Evolutionary conservation across 2,113 vertebrate species (phyloP).

Genomic region (Donacobius atricapilla): DNA sequence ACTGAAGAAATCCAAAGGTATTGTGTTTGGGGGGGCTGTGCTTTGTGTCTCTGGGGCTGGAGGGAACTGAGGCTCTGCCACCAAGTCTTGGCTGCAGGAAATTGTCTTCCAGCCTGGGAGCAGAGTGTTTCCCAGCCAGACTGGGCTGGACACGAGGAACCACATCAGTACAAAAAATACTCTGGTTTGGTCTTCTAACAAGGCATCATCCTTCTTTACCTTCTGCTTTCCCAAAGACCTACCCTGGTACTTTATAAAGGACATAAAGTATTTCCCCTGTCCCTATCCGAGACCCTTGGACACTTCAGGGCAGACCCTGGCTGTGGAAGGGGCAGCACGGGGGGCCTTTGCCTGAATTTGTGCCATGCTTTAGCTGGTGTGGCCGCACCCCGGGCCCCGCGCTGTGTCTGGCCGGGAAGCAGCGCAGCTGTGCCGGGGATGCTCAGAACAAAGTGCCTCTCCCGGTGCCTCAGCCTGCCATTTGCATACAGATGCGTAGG

Average conservation of each 20-base stretch:
- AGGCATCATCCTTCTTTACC: not conserved
- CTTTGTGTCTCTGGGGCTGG: not conserved
- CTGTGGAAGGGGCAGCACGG: not conserved
- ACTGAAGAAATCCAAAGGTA: not conserved
- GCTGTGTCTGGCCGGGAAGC: not conserved
- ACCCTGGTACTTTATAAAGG: rapidly evolving
- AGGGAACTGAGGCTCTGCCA: not conserved
- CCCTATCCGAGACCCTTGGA: not conserved
- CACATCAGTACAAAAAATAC: not conserved
- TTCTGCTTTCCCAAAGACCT: not conserved
- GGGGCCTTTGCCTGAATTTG: not conserved
- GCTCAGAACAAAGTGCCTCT: slow-evolving; percentile 26
- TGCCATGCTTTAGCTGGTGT: rapidly evolving
- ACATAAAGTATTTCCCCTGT: not conserved
- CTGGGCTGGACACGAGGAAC: not conserved
- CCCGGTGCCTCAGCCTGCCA: slow-evolving; percentile 49
- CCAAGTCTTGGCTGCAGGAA: not conserved
- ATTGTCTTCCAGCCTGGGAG: not conserved
- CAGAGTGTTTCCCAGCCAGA: not conserved
- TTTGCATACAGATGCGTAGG: slow-evolving; percentile 92
- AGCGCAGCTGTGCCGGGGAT: not conserved
- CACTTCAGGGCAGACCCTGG: rapidly evolving
- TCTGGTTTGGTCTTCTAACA: not conserved
- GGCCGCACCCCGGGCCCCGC: not conserved
- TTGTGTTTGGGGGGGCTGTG: rapidly evolving